Evolutionary conservation across 2,113 vertebrate species (phyloP).

Genomic region (Albula glossodonta): DNA sequence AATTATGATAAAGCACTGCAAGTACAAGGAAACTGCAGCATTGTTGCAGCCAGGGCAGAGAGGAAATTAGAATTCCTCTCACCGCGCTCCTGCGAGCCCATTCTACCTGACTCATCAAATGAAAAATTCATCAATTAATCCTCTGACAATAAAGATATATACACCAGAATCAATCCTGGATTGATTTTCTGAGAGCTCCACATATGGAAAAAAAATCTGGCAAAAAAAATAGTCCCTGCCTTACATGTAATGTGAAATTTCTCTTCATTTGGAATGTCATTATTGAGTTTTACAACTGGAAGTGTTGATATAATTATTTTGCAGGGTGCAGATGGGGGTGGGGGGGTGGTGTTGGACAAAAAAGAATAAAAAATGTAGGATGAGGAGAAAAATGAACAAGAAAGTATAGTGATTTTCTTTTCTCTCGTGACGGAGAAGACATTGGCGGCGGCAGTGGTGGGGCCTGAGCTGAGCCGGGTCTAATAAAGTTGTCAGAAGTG

Average conservation of each 20-base stretch:
- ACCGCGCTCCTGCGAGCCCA: constrained; percentile 64
- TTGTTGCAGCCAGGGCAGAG: constrained; percentile 53
- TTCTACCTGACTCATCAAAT: constrained; percentile 83
- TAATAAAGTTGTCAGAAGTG: constrained; percentile 95
- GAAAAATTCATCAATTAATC: constrained; percentile 88
- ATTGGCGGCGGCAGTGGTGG: constrained; percentile 46
- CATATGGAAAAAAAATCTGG: constrained; percentile 57
- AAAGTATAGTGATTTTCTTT: neutral
- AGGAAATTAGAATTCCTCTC: constrained; percentile 80
- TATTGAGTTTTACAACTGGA: constrained; percentile 71
- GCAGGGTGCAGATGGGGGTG: constrained; percentile 71
- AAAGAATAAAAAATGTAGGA: neutral
- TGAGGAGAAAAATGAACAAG: too few relatives aligned
- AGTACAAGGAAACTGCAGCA: constrained; percentile 61
- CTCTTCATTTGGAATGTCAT: constrained; percentile 75
- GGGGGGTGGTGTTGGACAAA: too few relatives aligned
- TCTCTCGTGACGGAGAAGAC: constrained; percentile 7
- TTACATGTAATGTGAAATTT: constrained; percentile 76
- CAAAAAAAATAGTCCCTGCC: constrained; percentile 59
- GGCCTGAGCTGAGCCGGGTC: constrained; percentile 49
- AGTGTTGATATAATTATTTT: constrained; percentile 73
- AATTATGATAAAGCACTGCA: constrained; percentile 54
- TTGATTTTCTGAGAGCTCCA: constrained; percentile 74
- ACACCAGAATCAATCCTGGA: constrained; percentile 80
- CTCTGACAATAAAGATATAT: constrained; percentile 84